These are phyloP conservation scores for Hylia prasina DNA, from an alignment of 2,113 vertebrate genomes.

Conservation along the genomic window DNA sequence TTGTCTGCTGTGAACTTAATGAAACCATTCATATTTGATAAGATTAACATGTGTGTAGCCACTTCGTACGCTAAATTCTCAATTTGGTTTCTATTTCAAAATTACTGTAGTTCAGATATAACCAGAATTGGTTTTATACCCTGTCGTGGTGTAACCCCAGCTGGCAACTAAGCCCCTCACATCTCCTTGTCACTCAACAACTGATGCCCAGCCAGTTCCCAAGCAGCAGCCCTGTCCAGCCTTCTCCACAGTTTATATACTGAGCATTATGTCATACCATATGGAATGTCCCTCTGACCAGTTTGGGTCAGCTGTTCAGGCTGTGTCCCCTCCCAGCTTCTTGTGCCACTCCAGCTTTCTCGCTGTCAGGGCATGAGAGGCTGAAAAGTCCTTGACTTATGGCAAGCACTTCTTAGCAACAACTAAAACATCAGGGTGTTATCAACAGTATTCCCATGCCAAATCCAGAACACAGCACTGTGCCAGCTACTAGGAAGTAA, in stretches of 20 bases:
- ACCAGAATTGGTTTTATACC: not conserved
- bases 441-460: not conserved
- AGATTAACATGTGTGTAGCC: not conserved
- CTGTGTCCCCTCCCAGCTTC: not conserved
- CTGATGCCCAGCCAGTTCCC: not conserved
- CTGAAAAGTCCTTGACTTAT: not conserved
- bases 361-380: not conserved
- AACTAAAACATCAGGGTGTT: not conserved
- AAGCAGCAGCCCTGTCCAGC: not conserved
- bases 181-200: too few species aligned
- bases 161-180: not conserved
- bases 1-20: not conserved
- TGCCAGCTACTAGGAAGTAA: not conserved
- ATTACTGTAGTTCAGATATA: not conserved
- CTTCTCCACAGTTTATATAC: not conserved
- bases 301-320: not conserved
- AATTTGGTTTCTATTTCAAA: not conserved
- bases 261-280: not conserved
- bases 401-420: not conserved
- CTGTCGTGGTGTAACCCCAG: rapidly evolving
- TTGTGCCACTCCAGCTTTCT: not conserved
- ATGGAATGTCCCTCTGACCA: not conserved
- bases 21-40: not conserved
- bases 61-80: not conserved
- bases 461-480: not conserved